phyloP scores from a whole-genome alignment of 2,797 vertebrate genomes.

The Fringilla coelebs region DNA sequence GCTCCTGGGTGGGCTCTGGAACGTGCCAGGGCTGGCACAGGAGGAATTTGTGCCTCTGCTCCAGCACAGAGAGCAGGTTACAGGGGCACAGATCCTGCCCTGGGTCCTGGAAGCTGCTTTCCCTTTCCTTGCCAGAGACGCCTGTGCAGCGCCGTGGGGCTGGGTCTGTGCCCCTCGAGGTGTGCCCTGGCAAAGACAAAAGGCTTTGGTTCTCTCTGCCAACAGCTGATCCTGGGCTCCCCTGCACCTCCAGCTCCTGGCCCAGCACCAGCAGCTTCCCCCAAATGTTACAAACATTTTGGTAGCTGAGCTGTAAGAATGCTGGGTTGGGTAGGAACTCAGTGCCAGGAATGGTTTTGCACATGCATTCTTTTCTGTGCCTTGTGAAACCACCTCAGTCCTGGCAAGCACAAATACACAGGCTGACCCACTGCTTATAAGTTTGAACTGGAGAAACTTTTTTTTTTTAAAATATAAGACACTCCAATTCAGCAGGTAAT shows the following conservation, averaged over 20 bases:
- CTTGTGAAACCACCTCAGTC: not conserved
- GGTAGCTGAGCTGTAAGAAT: not conserved
- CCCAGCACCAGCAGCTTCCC: not conserved
- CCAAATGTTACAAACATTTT: not conserved
- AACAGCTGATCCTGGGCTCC: not conserved
- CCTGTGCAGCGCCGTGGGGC: rapidly evolving
- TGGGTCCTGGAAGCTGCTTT: not conserved
- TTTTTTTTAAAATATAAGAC: not conserved
- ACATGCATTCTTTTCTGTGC: not conserved
- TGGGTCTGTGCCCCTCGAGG: not conserved
- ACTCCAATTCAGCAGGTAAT: not conserved
- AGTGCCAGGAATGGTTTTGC: not conserved
- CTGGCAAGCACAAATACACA: not conserved
- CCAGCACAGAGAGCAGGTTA: not conserved
- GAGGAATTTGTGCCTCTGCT: not conserved
- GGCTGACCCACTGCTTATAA: not conserved
- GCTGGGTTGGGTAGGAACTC: not conserved
- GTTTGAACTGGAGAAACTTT: not conserved
- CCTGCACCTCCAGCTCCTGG: not conserved
- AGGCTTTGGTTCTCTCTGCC: not conserved
- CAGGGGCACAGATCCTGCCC: not conserved
- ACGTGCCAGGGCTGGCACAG: not conserved
- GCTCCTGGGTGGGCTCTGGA: not conserved
- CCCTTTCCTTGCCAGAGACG: not conserved
- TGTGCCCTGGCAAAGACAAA: not conserved